Conservation (phyloP, 2,797 vertebrate genomes). For the Eospalax fontanierii region DNA sequence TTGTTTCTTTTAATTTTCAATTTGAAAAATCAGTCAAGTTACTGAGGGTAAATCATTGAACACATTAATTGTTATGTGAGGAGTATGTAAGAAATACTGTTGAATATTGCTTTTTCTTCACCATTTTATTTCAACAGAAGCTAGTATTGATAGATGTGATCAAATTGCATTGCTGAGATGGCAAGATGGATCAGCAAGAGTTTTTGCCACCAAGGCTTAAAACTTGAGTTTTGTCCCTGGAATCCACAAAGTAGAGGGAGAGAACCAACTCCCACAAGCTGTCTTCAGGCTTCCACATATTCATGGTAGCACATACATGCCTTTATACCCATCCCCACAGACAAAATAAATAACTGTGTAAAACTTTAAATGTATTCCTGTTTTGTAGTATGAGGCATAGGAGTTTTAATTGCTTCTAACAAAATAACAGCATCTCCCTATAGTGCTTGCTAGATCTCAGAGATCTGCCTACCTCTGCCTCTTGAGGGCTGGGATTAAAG, state of each 20-base stretch:
- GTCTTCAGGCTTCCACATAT: background rate
- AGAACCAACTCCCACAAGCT: background rate
- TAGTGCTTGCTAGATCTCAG: too few relatives aligned
- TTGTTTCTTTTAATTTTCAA: constrained; percentile 44
- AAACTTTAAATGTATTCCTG: background rate
- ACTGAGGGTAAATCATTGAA: constrained; percentile 19
- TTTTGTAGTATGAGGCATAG: background rate
- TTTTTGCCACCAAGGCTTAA: background rate
- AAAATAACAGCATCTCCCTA: background rate
- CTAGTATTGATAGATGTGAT: background rate
- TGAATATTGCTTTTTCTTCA: background rate
- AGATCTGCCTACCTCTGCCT: too few relatives aligned
- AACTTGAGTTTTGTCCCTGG: background rate
- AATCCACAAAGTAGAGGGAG: background rate
- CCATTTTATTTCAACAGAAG: background rate
- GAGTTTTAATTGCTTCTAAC: constrained; percentile 7
- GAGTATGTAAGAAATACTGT: constrained; percentile 37
- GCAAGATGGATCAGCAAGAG: background rate
- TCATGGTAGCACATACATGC: too few relatives aligned
- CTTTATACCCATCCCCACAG: background rate
- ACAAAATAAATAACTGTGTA: background rate
- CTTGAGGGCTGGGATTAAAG: too few relatives aligned
- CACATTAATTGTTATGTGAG: constrained; percentile 8
- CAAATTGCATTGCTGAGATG: background rate
- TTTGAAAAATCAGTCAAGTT: constrained; percentile 60